Evolutionary conservation across 2,113 vertebrate species (phyloP).

Genomic region (Eptesicus fuscus): DNA sequence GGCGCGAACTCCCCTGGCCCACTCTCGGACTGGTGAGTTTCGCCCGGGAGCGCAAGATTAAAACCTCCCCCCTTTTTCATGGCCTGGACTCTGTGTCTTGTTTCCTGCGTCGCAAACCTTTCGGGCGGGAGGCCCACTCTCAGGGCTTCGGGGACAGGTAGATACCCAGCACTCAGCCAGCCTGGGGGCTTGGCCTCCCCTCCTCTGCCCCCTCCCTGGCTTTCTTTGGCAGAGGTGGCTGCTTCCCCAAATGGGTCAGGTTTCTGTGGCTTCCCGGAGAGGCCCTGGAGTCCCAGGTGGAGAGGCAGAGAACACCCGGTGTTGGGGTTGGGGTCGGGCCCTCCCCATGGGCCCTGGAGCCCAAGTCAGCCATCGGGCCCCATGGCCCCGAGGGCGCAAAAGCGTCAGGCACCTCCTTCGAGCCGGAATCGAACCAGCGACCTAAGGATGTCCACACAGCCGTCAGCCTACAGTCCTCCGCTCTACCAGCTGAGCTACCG

Average conservation of each 20-base stretch:
- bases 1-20: no score
- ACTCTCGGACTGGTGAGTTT: no score
- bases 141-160: neutral
- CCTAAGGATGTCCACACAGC: constrained; percentile 82
- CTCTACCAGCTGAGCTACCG: constrained; percentile 91
- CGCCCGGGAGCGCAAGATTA: no score
- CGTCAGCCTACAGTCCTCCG: constrained; percentile 85
- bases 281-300: neutral
- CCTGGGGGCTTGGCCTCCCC: neutral
- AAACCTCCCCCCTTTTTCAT: no score
- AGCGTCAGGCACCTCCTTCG: constrained; percentile 79
- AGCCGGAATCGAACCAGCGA: constrained; percentile 89
- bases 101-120: no score
- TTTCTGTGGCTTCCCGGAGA: neutral
- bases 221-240: neutral
- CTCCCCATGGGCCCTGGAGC: no score
- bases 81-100: no score
- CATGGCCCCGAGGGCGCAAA: neutral
- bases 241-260: neutral
- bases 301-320: no score
- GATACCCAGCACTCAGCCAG: neutral
- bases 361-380: no score
- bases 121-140: neutral
- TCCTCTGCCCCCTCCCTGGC: neutral
- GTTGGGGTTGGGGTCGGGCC: no score